These are phyloP conservation scores for Momotus momota DNA, from an alignment of 2,797 vertebrate genomes.

Conservation along the genomic window DNA sequence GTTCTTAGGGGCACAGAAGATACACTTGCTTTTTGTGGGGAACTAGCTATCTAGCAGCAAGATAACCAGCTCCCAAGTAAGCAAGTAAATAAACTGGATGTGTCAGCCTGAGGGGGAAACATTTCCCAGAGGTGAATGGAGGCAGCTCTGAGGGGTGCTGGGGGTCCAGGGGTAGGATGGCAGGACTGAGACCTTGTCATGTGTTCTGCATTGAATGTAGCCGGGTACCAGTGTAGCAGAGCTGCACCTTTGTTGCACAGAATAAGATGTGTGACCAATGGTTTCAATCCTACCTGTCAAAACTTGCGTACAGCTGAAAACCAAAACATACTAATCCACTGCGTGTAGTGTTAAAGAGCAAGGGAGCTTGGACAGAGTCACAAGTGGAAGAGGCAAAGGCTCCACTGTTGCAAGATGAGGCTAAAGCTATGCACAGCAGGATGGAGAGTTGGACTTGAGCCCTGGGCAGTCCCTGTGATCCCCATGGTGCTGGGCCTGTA, in stretches of 20 bases:
- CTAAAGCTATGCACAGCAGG: neutral
- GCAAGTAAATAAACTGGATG: neutral
- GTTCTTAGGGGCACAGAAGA: neutral
- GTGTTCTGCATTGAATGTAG: neutral
- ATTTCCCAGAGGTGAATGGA: neutral
- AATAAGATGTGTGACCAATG: neutral
- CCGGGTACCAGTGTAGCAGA: neutral
- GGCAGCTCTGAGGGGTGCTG: neutral
- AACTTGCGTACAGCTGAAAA: neutral
- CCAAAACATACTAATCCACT: fast-evolving
- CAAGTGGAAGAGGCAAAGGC: neutral
- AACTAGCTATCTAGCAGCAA: neutral
- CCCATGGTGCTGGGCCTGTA: neutral
- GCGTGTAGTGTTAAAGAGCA: neutral
- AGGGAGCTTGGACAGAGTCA: neutral
- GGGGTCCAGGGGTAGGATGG: neutral
- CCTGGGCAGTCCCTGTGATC: neutral
- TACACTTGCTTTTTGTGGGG: neutral
- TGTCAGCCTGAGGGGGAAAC: neutral
- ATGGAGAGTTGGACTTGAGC: neutral
- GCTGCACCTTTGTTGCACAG: neutral
- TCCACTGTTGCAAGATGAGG: neutral
- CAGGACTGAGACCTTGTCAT: fast-evolving
- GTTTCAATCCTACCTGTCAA: neutral
- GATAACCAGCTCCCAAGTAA: neutral